phyloP scores from a whole-genome alignment of 2,113 vertebrate species.

The Halichoerus grypus region DNA sequence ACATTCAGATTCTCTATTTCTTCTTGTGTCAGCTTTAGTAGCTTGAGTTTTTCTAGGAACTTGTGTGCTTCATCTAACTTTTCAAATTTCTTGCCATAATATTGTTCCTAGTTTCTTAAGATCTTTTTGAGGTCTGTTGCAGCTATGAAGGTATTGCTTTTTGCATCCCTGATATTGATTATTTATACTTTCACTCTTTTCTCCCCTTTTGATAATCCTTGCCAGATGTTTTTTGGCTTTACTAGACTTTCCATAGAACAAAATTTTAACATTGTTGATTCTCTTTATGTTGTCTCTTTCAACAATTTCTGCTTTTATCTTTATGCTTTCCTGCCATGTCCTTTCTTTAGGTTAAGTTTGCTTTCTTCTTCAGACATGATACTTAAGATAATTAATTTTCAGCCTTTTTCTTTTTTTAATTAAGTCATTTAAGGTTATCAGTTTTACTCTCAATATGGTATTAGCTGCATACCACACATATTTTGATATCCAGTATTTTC shows the following conservation, averaged over 20 bases:
- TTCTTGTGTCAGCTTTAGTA: not conserved
- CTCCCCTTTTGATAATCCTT: not conserved
- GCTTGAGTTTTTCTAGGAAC: slow-evolving; percentile 17
- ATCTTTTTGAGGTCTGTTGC: not conserved
- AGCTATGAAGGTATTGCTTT: not conserved
- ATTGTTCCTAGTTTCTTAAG: not conserved
- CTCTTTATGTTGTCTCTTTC: not conserved
- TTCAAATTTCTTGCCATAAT: not conserved
- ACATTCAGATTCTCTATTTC: not conserved
- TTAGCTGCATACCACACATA: not conserved
- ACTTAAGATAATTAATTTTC: not conserved
- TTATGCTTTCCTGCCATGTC: not conserved
- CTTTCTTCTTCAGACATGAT: slow-evolving; percentile 2
- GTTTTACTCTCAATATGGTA: not conserved
- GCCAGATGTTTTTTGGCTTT: not conserved
- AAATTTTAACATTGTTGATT: not conserved
- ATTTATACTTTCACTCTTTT: not conserved
- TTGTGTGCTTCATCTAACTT: not conserved
- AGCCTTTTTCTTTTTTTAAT: not conserved
- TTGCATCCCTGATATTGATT: not conserved
- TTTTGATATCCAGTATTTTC: not conserved
- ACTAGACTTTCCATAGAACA: not conserved
- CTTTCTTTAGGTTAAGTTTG: not conserved
- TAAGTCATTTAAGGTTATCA: not conserved
- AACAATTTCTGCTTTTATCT: not conserved